A percentile compares a stretch with the other conserved stretches of the same genome.
Conservation (phyloP, 2,888 invertebrate species). For the Vandiemenella viatica region DNA sequence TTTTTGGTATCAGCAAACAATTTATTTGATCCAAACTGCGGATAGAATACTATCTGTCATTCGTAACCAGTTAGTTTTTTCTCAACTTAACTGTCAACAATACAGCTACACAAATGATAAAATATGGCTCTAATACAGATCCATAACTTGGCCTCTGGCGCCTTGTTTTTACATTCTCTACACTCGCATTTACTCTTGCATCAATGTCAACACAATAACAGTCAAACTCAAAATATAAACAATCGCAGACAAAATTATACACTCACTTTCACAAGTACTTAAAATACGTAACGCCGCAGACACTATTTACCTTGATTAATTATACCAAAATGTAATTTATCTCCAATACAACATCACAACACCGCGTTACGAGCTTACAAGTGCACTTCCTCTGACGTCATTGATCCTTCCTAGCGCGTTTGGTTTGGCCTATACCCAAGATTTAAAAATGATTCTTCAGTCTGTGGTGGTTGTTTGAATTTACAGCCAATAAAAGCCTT, state of each 20-base stretch:
- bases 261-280: too few species aligned
- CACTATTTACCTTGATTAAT: background rate
- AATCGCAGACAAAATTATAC: background rate
- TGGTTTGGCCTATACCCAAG: constrained; percentile 11
- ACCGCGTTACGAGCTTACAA: constrained; percentile 14
- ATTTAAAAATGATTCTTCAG: too few species aligned
- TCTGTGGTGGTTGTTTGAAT: too few species aligned
- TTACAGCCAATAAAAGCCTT: too few species aligned
- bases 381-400: constrained; percentile 18
- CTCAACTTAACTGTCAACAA: background rate
- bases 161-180: constrained; percentile 11
- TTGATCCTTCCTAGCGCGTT: constrained; percentile 12
- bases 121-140: constrained; percentile 5
- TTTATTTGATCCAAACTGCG: too few species aligned
- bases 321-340: background rate
- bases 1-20: too few species aligned
- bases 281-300: too few species aligned
- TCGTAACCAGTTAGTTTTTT: too few species aligned
- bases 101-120: background rate
- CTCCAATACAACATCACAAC: constrained; percentile 6
- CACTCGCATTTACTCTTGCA: background rate
- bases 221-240: too few species aligned
- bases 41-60: too few species aligned
- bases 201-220: constrained; percentile 1
- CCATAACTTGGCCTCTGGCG: constrained; percentile 14